Evolutionary conservation across 1,140 invertebrate species (phyloP), one percentile per base, ranked within the genome.

Genomic region (Laodelphax striatellus): DNA sequence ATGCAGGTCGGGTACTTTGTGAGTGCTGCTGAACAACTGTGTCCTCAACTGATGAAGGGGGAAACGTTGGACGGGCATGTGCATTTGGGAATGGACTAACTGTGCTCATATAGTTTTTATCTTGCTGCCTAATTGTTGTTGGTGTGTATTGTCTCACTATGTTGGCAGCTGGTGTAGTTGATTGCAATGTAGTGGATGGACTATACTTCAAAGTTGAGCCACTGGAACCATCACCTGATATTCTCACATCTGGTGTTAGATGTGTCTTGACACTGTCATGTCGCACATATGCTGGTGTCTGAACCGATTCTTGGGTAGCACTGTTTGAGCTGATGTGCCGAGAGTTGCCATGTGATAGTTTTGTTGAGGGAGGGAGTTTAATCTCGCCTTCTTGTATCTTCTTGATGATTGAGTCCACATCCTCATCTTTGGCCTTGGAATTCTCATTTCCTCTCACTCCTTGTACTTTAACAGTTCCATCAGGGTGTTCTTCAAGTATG

Each of bases 381-480:
- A 90, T 79, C 71, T 90, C 87, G 0, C 88, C 88, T 55, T 85
- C 84, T 67, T 88, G 86, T 21, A 91, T 87, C 67, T 81, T 84
- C 62, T 88, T 84, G 42, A 91, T 77, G 65, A 90, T 90, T 1
- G 83, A 86, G 62, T 90, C 85, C 0, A 90, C 84, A 65, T 89
- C 87, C 2, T 75, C 73, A 1, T 73, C 75, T n/a, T 77, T 78
- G 16, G 82, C 80, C 64, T 84, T 50, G 68, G 86, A 84, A 60
- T 86, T 83, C 1, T 78, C 79, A 66, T 81, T 85, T 6, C 83
- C 83, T 75, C 82, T 80, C 0, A 89, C 82, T 2, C 86, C 86
- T 70, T 88, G 86, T 1, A 91, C 87, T 73, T 90, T 90, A 53
- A 86, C 87, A 44, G 82, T 86, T 24, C 88, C 88, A 66, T 91